Evolutionary conservation across 1,140 invertebrate genomes (phyloP).

Genomic region (Harpegnathos saltator): DNA sequence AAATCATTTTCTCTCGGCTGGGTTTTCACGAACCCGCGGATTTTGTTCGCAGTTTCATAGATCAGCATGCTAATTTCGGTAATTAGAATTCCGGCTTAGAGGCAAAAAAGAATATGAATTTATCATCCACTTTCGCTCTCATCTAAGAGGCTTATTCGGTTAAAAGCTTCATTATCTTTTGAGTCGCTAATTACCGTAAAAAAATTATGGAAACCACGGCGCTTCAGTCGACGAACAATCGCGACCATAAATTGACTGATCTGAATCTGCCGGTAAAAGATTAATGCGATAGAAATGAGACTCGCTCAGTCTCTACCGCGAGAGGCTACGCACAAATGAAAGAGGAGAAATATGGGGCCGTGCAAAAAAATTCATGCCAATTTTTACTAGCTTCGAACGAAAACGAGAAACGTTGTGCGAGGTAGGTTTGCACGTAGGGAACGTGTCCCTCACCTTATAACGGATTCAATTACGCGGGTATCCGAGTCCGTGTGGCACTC

Average conservation of each 20-base stretch:
- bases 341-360: neutral
- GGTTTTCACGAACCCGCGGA: neutral
- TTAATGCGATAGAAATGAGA: slow-evolving; percentile 1
- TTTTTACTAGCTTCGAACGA: slow-evolving; percentile 39
- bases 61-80: neutral
- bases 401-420: slow-evolving; percentile 44
- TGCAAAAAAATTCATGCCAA: slow-evolving; percentile 13
- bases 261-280: neutral
- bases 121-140: neutral
- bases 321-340: neutral
- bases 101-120: neutral
- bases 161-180: slow-evolving; percentile 8
- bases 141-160: neutral
- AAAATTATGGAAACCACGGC: neutral
- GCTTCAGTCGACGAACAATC: slow-evolving; percentile 1
- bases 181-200: slow-evolving; percentile 7
- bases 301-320: neutral
- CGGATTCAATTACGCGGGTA: slow-evolving; percentile 64
- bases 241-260: neutral
- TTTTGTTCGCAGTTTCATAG: neutral
- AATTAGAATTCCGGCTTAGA: neutral
- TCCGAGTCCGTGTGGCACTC: slow-evolving; percentile 24
- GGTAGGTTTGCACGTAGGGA: slow-evolving; percentile 31
- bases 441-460: slow-evolving; percentile 59
- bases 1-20: neutral